These are phyloP conservation scores for Celastrina argiolus DNA, from an alignment of 2,888 invertebrate genomes.

Conservation along the genomic window DNA sequence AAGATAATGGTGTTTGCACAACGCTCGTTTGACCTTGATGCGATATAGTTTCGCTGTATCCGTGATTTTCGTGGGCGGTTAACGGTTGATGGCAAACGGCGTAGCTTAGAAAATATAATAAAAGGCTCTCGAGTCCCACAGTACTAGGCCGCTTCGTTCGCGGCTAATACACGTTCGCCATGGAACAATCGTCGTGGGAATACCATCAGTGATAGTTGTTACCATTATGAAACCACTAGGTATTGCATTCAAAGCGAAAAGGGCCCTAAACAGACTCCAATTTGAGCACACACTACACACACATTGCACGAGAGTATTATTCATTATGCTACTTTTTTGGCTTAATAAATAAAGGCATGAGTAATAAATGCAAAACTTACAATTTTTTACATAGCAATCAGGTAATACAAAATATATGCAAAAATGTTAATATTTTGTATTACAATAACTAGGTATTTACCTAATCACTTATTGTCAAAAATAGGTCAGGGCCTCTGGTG, in stretches of 20 bases:
- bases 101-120: not conserved
- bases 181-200: conserved; percentile 72
- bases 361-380: too few species aligned
- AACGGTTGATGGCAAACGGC: not conserved
- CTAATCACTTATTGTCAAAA: too few species aligned
- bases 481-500: too few species aligned
- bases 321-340: too few species aligned
- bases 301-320: too few species aligned
- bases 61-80: not conserved
- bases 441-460: too few species aligned
- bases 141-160: conserved; percentile 35
- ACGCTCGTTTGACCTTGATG: not conserved
- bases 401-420: too few species aligned
- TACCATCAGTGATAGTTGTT: conserved; percentile 46
- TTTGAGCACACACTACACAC: too few species aligned
- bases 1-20: not conserved
- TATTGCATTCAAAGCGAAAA: conserved; percentile 12
- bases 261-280: not conserved
- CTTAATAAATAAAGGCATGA: too few species aligned
- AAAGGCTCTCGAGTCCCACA: conserved; percentile 38
- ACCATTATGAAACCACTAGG: conserved; percentile 54
- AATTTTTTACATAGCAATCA: too few species aligned
- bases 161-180: conserved; percentile 51
- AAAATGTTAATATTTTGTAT: too few species aligned
- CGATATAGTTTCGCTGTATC: not conserved